Base-by-base conservation (phyloP, 2,797 vertebrate genomes). In the Hypotaenidia philippensis region DNA sequence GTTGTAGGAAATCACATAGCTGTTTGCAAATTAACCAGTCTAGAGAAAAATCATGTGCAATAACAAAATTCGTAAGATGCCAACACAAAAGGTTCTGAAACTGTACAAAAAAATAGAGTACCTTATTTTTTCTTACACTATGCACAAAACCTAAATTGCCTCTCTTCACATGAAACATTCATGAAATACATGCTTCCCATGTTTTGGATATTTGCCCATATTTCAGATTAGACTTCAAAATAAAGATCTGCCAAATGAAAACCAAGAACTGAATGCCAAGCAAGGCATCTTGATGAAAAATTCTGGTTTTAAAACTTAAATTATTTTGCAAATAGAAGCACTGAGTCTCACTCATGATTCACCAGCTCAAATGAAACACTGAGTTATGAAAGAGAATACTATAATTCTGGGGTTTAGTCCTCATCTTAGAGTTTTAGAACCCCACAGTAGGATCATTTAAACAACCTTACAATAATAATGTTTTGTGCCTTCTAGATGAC, bases 371-470 rank as follows among this genome's bases (percentile, higher is more conserved):
- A 26, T 21, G 38, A 83, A 91, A 77, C 31, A 22, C 12, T 41
- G 23, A 77, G 19, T 36, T 69, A 63, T 44, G n/a, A 85, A 63
- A n/a, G 3, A 61, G 44, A 83, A 88, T 63, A 41, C 2, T 78
- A 29, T 27, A 60, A 8, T 53, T 84, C 22, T 65, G 27, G 8
- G 8, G 1, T 55, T 89, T 45, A 56, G 11, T 23, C 20, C 19
- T 66, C 13, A 2, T 55, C 19, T 65, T 32, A 14, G 2, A 25
- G 16, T 10, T 69, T 50, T 15, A 55, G 71, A 83, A 66, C 5
- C 3, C 10, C 1, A 0, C 2, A 56, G 13, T 0, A n/a, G 31
- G 13, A 13, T 6, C 4, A 0, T 50, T 80, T 57, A 18, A 50
- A 44, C 1, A 41, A 50, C 21, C 13, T 69, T 16, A 36, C 13